phyloP scores from a whole-genome alignment of 1,140 invertebrate species.

The Pygmarrhopalites habei region DNA sequence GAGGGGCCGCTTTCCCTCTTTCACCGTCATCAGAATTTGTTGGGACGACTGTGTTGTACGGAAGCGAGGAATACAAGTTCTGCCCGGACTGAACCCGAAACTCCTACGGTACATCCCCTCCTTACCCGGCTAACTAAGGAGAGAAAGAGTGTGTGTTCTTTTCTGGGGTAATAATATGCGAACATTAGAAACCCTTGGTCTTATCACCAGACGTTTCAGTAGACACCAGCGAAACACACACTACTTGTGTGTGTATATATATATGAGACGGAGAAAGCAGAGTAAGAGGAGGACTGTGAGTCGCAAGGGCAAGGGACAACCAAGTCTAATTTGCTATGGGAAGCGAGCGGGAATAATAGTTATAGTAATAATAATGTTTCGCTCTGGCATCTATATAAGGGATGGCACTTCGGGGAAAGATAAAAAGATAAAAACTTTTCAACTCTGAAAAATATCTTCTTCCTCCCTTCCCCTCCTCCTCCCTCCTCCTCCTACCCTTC shows the following conservation, averaged over 20 bases:
- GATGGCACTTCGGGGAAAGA: conserved; percentile 39
- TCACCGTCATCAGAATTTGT: too few relatives aligned
- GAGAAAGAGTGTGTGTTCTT: not conserved
- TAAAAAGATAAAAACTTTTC: conserved; percentile 40
- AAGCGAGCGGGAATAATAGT: conserved; percentile 34
- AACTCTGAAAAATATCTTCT: conserved; percentile 31
- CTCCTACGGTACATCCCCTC: too few relatives aligned
- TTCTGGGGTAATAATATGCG: too few relatives aligned
- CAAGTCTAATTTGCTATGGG: conserved; percentile 28
- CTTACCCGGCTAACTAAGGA: too few relatives aligned
- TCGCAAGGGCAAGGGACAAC: not conserved
- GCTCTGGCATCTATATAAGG: conserved; percentile 30
- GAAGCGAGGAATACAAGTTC: too few relatives aligned
- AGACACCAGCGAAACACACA: not conserved
- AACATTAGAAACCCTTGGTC: not conserved
- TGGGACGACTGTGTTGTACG: too few relatives aligned
- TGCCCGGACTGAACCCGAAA: too few relatives aligned
- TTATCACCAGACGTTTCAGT: not conserved
- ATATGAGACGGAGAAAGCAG: not conserved
- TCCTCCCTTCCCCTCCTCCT: not conserved
- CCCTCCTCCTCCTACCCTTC: not conserved
- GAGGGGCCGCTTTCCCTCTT: too few relatives aligned
- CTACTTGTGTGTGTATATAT: not conserved
- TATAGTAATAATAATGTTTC: conserved; percentile 36
- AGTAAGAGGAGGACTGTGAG: not conserved